Conservation (phyloP, 2,797 vertebrate genomes). For the Lateolabrax maculatus region DNA sequence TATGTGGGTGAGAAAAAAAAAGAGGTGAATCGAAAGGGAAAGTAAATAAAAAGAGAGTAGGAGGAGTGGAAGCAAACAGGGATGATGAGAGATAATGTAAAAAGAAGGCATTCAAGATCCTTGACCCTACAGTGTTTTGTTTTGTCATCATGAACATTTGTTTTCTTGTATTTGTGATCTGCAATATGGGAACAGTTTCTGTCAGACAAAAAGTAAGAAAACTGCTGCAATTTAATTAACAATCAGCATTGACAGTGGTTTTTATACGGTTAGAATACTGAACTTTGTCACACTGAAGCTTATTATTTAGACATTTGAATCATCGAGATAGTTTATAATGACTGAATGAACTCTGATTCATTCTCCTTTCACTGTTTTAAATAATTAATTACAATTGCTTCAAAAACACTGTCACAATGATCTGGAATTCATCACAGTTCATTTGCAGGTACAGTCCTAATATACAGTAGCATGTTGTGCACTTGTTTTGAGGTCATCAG, state of each 20-base stretch:
- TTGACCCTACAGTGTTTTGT: constrained; percentile 16
- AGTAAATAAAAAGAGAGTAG: background rate
- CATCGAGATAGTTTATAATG: background rate
- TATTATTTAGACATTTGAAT: constrained; percentile 1
- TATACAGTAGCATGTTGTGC: background rate
- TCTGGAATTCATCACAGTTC: background rate
- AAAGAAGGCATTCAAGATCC: constrained; percentile 11
- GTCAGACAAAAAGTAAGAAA: constrained; percentile 8
- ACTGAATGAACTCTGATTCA: background rate
- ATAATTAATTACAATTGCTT: background rate
- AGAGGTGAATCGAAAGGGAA: background rate
- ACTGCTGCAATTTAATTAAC: background rate
- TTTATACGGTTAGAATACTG: background rate
- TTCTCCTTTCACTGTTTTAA: background rate
- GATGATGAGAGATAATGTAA: constrained; percentile 35
- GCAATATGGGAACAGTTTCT: background rate
- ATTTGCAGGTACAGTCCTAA: background rate
- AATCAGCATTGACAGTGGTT: background rate
- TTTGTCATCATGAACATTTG: constrained; percentile 6
- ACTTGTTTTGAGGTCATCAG: constrained; percentile 8
- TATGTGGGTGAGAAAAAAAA: constrained; percentile 2
- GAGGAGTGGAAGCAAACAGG: background rate
- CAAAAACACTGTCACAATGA: background rate
- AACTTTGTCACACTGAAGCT: background rate
- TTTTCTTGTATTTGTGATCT: constrained; percentile 7